These are phyloP conservation scores for Sternarchorhynchus goeldii DNA, from an alignment of 2,797 vertebrate species.

Conservation along the genomic window DNA sequence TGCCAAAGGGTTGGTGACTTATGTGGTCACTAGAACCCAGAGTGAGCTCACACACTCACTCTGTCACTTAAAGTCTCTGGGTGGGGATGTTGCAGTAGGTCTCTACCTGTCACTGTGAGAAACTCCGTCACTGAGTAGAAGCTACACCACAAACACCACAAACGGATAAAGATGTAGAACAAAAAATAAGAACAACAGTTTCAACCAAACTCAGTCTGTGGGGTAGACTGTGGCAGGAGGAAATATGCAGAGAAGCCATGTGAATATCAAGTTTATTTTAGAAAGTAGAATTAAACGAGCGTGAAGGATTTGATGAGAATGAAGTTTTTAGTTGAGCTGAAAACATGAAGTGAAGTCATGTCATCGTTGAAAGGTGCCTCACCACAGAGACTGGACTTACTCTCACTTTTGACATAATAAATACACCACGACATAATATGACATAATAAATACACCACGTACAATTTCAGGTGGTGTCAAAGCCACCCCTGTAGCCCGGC, in stretches of 20 bases:
- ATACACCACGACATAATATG: no score
- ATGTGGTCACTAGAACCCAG: slow-evolving; percentile 2
- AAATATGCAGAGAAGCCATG: not conserved
- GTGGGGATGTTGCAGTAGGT: not conserved
- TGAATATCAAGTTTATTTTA: no score
- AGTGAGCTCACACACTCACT: not conserved
- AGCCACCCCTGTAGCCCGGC: not conserved
- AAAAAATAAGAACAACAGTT: not conserved
- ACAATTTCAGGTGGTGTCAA: not conserved
- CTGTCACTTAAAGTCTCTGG: not conserved
- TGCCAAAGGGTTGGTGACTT: slow-evolving; percentile 36
- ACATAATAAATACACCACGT: not conserved
- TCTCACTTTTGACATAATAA: not conserved
- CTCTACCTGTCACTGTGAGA: slow-evolving; percentile 1
- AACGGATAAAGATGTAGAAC: slow-evolving; percentile 1
- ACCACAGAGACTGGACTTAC: not conserved
- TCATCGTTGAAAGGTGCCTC: not conserved
- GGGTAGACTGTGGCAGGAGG: not conserved
- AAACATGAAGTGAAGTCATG: not conserved
- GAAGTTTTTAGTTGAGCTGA: no score
- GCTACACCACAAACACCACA: slow-evolving; percentile 17
- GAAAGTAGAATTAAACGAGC: no score
- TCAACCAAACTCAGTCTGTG: not conserved
- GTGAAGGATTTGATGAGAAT: no score
- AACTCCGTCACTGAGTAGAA: slow-evolving; percentile 5